phyloP scores from a whole-genome alignment of 2,888 invertebrate genomes.

The Adela reaumurella region DNA sequence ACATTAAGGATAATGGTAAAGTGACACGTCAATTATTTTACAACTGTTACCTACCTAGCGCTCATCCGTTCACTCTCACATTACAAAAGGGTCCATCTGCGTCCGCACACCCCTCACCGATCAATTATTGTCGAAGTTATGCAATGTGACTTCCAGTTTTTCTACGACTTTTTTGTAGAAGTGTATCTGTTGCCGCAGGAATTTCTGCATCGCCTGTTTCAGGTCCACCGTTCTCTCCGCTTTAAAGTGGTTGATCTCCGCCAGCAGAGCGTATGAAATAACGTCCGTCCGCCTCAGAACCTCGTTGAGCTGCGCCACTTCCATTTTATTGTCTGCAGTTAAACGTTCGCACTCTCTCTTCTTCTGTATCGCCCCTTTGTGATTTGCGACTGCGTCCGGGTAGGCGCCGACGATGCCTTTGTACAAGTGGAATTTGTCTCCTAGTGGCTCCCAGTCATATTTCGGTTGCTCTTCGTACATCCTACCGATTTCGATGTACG shows the following conservation, averaged over 20 bases:
- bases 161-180: constrained; percentile 86
- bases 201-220: constrained; percentile 79
- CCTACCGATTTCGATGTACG: constrained; percentile 85
- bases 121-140: constrained; percentile 46
- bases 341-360: constrained; percentile 83
- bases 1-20: not conserved
- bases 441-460: constrained; percentile 85
- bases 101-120: constrained; percentile 2
- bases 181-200: constrained; percentile 82
- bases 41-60: not conserved
- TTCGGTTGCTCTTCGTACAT: constrained; percentile 89
- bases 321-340: constrained; percentile 78
- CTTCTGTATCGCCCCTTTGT: constrained; percentile 87
- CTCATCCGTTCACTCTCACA: not conserved
- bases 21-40: not conserved
- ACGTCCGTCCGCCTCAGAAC: constrained; percentile 83
- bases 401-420: constrained; percentile 88
- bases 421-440: constrained; percentile 90
- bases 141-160: constrained; percentile 61
- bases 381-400: constrained; percentile 86
- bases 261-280: constrained; percentile 88
- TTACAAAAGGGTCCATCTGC: not conserved
- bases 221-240: constrained; percentile 81
- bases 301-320: constrained; percentile 73
- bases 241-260: constrained; percentile 94